phyloP scores from a whole-genome alignment of 2,797 vertebrate genomes.

The Argentina silus region DNA sequence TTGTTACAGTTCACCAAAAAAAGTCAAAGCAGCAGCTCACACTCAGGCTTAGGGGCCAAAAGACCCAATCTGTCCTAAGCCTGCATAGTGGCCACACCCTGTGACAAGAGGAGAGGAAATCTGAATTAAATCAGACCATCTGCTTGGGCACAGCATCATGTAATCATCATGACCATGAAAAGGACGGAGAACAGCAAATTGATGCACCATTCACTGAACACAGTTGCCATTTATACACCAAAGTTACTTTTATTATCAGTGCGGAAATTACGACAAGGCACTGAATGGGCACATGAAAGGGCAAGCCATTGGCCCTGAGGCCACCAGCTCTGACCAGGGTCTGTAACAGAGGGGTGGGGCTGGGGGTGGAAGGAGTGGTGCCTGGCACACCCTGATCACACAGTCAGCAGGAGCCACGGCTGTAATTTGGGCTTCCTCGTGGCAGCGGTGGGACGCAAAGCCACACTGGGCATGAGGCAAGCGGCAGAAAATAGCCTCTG shows the following conservation, averaged over 20 bases:
- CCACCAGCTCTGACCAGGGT: slow-evolving; percentile 35
- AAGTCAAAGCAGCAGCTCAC: neutral
- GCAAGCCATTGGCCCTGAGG: slow-evolving; percentile 16
- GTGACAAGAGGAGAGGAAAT: slow-evolving; percentile 19
- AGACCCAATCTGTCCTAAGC: neutral
- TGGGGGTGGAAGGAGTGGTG: slow-evolving; percentile 41
- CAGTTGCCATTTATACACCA: neutral
- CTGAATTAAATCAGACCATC: slow-evolving; percentile 39
- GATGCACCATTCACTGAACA: slow-evolving; percentile 28
- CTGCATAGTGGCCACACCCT: slow-evolving; percentile 13
- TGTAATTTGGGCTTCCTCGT: slow-evolving; percentile 79
- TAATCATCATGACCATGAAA: slow-evolving; percentile 43
- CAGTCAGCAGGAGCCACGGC: slow-evolving; percentile 59
- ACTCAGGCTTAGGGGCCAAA: neutral
- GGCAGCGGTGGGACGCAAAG: slow-evolving; percentile 71
- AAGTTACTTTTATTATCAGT: slow-evolving; percentile 19
- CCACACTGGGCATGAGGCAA: slow-evolving; percentile 74
- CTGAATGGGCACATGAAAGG: slow-evolving; percentile 57
- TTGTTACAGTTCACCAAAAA: neutral
- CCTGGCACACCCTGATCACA: slow-evolving; percentile 66
- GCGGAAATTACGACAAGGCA: slow-evolving; percentile 39
- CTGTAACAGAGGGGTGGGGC: slow-evolving; percentile 37
- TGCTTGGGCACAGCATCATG: slow-evolving; percentile 17
- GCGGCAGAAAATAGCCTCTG: slow-evolving; percentile 74
- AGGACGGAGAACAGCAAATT: slow-evolving; percentile 24